These are phyloP conservation scores for Apamea crenata DNA, from an alignment of 2,888 invertebrate species.

Conservation along the genomic window DNA sequence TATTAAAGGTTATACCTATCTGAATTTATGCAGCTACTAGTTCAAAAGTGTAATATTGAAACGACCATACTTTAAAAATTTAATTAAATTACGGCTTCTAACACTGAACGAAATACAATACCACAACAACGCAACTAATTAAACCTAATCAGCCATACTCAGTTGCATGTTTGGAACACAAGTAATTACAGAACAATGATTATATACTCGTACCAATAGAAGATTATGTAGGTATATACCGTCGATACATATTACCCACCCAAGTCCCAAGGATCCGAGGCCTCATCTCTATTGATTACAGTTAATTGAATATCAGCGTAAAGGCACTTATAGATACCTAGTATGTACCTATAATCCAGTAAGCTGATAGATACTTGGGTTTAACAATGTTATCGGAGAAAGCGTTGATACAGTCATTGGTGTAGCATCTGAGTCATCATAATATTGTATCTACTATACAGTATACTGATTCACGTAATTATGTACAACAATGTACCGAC, in stretches of 20 bases:
- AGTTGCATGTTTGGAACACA: slow-evolving; percentile 23
- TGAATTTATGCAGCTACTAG: neutral
- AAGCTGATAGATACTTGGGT: slow-evolving; percentile 32
- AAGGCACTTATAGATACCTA: slow-evolving; percentile 11
- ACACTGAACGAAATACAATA: slow-evolving; percentile 6
- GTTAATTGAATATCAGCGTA: slow-evolving; percentile 42
- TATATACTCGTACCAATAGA: neutral
- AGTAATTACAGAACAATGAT: slow-evolving; percentile 18
- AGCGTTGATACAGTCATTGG: slow-evolving; percentile 26
- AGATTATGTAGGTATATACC: neutral
- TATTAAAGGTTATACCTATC: neutral
- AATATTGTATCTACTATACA: neutral
- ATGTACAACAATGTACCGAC: no score
- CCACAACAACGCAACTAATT: slow-evolving; percentile 17
- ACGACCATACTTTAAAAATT: neutral
- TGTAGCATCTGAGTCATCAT: slow-evolving; percentile 21
- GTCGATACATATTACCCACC: neutral
- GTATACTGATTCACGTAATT: neutral
- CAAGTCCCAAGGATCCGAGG: slow-evolving; percentile 14
- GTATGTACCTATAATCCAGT: slow-evolving; percentile 18
- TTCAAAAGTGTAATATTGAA: neutral
- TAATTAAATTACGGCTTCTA: neutral
- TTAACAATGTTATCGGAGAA: slow-evolving; percentile 38
- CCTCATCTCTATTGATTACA: slow-evolving; percentile 46
- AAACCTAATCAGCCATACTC: slow-evolving; percentile 19